A percentile compares a stretch with the other conserved stretches of the same genome.
These are phyloP conservation scores for Aleiodes alternator DNA, from an alignment of 2,888 invertebrate genomes.

Conservation along the genomic window DNA sequence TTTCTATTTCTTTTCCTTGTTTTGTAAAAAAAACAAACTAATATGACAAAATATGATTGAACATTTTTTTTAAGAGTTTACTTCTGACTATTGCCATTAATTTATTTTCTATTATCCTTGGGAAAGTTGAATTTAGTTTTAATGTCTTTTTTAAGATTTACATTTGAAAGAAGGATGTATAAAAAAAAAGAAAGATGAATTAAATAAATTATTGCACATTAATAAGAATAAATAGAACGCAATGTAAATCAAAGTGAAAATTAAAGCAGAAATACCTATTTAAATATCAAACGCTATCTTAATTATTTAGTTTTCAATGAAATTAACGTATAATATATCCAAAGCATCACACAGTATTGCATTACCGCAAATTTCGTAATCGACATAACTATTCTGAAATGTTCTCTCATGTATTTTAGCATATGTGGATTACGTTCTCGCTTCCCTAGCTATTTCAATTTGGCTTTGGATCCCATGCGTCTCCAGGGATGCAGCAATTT, in stretches of 20 bases:
- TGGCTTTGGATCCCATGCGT: neutral
- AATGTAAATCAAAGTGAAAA: neutral
- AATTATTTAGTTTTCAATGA: no score
- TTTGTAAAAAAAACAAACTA: no score
- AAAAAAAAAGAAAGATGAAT: no score
- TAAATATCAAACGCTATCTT: no score
- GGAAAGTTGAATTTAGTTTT: no score
- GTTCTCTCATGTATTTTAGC: neutral
- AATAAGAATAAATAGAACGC: neutral
- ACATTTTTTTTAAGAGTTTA: no score
- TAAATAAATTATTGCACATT: neutral
- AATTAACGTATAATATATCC: constrained; percentile 27
- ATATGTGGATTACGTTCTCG: constrained; percentile 11
- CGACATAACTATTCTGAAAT: constrained; percentile 23
- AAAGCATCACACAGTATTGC: neutral
- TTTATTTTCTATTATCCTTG: no score
- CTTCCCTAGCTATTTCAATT: constrained; percentile 13
- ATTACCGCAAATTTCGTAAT: constrained; percentile 24
- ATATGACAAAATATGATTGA: no score
- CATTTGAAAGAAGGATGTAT: no score
- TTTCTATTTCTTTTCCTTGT: no score
- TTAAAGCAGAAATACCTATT: neutral
- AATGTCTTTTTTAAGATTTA: no score
- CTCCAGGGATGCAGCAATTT: constrained; percentile 9
- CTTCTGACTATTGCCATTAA: no score